Evolutionary conservation across 2,797 vertebrate species (phyloP).

Genomic region (Microcaecilia unicolor): DNA sequence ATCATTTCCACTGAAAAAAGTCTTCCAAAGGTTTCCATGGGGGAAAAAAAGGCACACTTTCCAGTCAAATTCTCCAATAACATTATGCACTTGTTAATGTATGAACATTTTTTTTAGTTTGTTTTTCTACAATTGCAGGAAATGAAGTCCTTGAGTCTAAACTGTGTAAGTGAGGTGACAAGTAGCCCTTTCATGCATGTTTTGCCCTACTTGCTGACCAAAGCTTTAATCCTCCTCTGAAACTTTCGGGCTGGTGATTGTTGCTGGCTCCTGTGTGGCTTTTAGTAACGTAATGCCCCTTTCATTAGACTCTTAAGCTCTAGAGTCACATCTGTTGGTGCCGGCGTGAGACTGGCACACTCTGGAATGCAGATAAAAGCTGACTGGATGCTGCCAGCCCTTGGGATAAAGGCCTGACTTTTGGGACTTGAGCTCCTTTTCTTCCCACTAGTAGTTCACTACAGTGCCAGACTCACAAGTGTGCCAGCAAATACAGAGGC

Average conservation of each 20-base stretch:
- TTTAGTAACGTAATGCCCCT: background rate
- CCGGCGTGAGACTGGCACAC: background rate
- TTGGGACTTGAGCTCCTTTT: constrained; percentile 13
- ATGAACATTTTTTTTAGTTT: too few relatives aligned
- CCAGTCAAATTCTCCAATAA: too few relatives aligned
- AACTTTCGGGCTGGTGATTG: background rate
- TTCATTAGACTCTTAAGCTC: constrained; percentile 17
- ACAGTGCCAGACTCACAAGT: background rate
- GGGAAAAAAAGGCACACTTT: too few relatives aligned
- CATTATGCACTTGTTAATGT: too few relatives aligned
- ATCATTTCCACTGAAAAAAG: too few relatives aligned
- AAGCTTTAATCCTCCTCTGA: too few relatives aligned
- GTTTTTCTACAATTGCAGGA: too few relatives aligned
- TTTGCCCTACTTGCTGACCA: too few relatives aligned
- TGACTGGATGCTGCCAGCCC: background rate
- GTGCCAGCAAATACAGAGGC: background rate
- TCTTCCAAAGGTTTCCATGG: too few relatives aligned
- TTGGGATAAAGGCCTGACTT: constrained; percentile 2
- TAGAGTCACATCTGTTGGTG: constrained; percentile 20
- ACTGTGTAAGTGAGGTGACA: too few relatives aligned
- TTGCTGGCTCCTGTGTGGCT: background rate
- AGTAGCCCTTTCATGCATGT: too few relatives aligned
- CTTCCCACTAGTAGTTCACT: constrained; percentile 7
- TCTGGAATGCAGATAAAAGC: constrained; percentile 1
- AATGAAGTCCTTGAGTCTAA: too few relatives aligned